Evolutionary conservation across 1,140 invertebrate genomes (phyloP).

Genomic region (Drosophila kurseongensis): DNA sequence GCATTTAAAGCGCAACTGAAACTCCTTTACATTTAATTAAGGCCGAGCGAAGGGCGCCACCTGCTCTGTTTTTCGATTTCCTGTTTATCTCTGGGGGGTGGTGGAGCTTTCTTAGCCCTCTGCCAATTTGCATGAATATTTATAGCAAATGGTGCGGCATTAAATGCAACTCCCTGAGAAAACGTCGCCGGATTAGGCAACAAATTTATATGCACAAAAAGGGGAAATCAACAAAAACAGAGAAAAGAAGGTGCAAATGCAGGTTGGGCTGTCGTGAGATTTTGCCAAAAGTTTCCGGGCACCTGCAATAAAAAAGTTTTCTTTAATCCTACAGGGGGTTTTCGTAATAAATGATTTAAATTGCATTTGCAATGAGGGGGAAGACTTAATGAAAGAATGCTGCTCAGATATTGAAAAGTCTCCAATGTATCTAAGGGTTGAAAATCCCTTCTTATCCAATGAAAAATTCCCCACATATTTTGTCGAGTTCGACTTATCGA

Average conservation of each 20-base stretch:
- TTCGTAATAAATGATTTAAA: constrained; percentile 61
- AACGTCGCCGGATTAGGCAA: constrained; percentile 62
- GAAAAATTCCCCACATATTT: background rate
- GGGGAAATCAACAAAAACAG: constrained; percentile 41
- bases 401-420: constrained; percentile 1
- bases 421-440: background rate
- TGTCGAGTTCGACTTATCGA: background rate
- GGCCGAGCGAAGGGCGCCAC: constrained; percentile 33
- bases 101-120: constrained; percentile 8
- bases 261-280: constrained; percentile 27
- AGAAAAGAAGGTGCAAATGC: constrained; percentile 44
- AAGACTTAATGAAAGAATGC: constrained; percentile 18
- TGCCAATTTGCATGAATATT: constrained; percentile 73
- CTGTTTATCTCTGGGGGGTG: constrained; percentile 56
- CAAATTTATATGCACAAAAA: constrained; percentile 63
- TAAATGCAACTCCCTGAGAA: constrained; percentile 43
- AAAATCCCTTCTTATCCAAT: background rate
- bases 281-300: constrained; percentile 58
- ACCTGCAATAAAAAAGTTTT: constrained; percentile 49
- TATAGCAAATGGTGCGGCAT: constrained; percentile 53
- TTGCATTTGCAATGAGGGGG: constrained; percentile 39
- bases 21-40: constrained; percentile 71
- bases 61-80: constrained; percentile 32
- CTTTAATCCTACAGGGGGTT: constrained; percentile 46
- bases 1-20: constrained; percentile 47